phyloP scores from a whole-genome alignment of 37 sponge, comb jelly and placozoan genomes.

The Tethya wilhelma region DNA sequence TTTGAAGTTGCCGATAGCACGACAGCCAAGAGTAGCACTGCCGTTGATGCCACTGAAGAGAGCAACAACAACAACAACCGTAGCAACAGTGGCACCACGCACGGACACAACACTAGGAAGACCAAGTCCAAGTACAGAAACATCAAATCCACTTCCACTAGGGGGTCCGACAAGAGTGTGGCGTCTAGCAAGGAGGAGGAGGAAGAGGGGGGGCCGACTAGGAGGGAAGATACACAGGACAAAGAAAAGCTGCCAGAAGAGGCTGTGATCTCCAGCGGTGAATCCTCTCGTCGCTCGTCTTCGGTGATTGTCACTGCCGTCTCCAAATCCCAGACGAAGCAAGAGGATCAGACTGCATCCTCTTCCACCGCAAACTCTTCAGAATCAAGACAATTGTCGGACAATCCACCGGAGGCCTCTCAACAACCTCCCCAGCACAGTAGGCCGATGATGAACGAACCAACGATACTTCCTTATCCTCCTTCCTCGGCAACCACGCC shows the following conservation, averaged over 20 bases:
- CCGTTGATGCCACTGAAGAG: no score
- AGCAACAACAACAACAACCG: no score
- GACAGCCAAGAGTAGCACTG: no score
- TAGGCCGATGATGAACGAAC: neutral
- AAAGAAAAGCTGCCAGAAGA: neutral
- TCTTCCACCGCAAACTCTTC: neutral
- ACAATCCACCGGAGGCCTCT: neutral
- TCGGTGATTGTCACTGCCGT: conserved; percentile 54
- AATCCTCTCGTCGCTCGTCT: neutral
- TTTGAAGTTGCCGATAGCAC: no score
- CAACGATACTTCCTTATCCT: conserved; percentile 14
- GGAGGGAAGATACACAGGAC: no score
- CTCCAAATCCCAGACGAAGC: conserved; percentile 8
- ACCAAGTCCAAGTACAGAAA: no score
- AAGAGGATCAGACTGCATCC: neutral
- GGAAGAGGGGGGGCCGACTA: no score
- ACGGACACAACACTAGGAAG: no score
- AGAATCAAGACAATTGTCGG: neutral
- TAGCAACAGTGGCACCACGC: no score
- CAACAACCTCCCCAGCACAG: neutral
- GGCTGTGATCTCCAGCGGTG: neutral
- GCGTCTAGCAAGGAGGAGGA: conserved; percentile 7
- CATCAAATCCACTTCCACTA: no score
- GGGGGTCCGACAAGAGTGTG: no score
- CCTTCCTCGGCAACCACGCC: conserved; percentile 12